phyloP scores from a whole-genome alignment of 2,888 invertebrate species.

The Dorcus hopei region DNA sequence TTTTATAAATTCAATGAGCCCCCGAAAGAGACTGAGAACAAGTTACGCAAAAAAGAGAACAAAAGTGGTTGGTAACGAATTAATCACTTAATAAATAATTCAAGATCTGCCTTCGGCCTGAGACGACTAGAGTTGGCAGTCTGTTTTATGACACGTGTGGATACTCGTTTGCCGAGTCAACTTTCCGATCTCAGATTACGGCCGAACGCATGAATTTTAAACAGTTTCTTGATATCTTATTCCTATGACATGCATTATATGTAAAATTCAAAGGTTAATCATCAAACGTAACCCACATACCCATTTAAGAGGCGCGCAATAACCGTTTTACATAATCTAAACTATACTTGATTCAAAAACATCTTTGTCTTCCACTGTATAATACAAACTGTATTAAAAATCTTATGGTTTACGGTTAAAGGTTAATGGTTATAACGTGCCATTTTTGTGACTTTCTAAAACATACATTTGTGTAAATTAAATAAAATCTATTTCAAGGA shows the following conservation, averaged over 20 bases:
- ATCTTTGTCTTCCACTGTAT: too few relatives aligned
- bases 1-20: not conserved
- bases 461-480: too few relatives aligned
- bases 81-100: slow-evolving; percentile 38
- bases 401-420: too few relatives aligned
- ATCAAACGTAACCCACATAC: too few relatives aligned
- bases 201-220: slow-evolving; percentile 33
- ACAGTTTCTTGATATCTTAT: slow-evolving; percentile 34
- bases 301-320: too few relatives aligned
- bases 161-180: slow-evolving; percentile 25
- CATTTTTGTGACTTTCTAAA: too few relatives aligned
- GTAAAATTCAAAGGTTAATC: slow-evolving; percentile 10
- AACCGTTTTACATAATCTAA: too few relatives aligned
- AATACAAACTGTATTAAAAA: too few relatives aligned
- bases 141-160: slow-evolving; percentile 22
- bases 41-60: slow-evolving; percentile 1
- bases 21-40: not conserved
- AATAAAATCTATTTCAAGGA: too few relatives aligned
- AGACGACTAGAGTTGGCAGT: slow-evolving; percentile 11
- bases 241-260: slow-evolving; percentile 31
- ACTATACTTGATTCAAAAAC: too few relatives aligned
- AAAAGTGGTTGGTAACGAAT: slow-evolving; percentile 26
- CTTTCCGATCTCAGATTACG: slow-evolving; percentile 27
- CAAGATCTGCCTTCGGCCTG: slow-evolving; percentile 22
- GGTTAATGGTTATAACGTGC: too few relatives aligned